Evolutionary conservation across 2,888 invertebrate species (phyloP), one percentile per base, ranked within the genome.

Genomic region (Caenorhabditis auriculariae): DNA sequence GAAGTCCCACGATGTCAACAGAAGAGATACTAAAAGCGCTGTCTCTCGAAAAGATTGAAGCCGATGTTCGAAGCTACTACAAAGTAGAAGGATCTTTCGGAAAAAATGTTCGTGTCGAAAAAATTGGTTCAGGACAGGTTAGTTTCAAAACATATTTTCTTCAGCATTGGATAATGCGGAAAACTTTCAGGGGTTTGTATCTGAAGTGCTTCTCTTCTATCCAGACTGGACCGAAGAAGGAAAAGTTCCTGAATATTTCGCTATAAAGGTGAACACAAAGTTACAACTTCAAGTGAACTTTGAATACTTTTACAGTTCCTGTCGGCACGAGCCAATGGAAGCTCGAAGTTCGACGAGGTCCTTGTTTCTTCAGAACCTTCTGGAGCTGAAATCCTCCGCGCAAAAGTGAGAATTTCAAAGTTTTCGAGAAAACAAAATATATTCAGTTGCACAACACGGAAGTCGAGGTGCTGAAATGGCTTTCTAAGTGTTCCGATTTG

Each of bases 401-500:
- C 28, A 7, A 42, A 50, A 3, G 29, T 9, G 50, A 23, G 19
- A 21, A 50, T 27, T 41, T 50, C 12, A 23, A 39, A 2, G 19
- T 4, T 7, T 35, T 6, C n/a, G 6, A 4, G 19, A 48, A 12
- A 4, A 12, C 6, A 32, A 17, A n/a, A 32, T 27, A 3, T 27
- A 41, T 51, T 12, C 44, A 52, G 52, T 32, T 29, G 6, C 52
- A 52, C 44, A 52, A 52, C 26, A 52, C 52, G 17, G 52, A 52
- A 44, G 43, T 37, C 24, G 17, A 15, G 6, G 32, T 52, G 3
- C 23, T 52, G 26, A n/a, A 21, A 21, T 44, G n/a, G n/a, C n/a
- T n/a, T n/a, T n/a, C n/a, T n/a, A n/a, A n/a, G n/a, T n/a, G n/a
- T n/a, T n/a, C n/a, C n/a, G n/a, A n/a, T n/a, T n/a, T n/a, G n/a